Percentiles rank a stretch among this genome's conserved stretches.
Evolutionary conservation across 2,888 invertebrate genomes (phyloP).

Genomic region (Aplocera efformata): DNA sequence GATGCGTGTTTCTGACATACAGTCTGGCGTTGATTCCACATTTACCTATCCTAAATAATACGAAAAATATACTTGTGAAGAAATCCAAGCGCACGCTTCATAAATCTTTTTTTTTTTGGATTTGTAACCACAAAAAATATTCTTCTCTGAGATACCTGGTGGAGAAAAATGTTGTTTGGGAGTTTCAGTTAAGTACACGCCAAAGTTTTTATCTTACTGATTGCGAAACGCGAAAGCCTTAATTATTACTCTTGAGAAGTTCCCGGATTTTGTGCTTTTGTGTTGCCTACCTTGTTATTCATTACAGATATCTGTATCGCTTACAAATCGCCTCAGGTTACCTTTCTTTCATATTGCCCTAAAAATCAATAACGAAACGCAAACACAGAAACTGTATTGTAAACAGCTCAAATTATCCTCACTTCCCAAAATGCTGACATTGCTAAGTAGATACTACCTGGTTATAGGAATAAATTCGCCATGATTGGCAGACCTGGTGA

Average conservation of each 20-base stretch:
- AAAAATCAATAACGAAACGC: slow-evolving; percentile 14
- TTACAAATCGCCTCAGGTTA: slow-evolving; percentile 21
- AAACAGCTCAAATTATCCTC: slow-evolving; percentile 8
- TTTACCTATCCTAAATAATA: too few relatives aligned
- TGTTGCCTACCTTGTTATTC: slow-evolving; percentile 11
- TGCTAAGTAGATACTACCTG: not conserved
- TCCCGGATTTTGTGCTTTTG: not conserved
- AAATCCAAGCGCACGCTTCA: too few relatives aligned
- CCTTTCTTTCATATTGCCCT: slow-evolving; percentile 16
- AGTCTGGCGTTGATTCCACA: not conserved
- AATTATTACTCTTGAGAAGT: not conserved
- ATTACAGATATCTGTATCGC: slow-evolving; percentile 24
- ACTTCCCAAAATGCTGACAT: not conserved
- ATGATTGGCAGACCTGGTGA: too few relatives aligned
- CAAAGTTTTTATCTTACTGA: too few relatives aligned
- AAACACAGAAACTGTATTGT: slow-evolving; percentile 12
- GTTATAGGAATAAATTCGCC: too few relatives aligned
- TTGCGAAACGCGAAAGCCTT: slow-evolving; percentile 1
- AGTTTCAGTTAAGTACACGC: too few relatives aligned
- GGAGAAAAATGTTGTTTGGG: too few relatives aligned
- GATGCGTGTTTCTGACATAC: slow-evolving; percentile 1
- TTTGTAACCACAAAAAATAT: too few relatives aligned
- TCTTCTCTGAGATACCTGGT: too few relatives aligned
- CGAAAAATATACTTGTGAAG: too few relatives aligned
- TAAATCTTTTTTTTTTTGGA: too few relatives aligned